Percentiles rank a stretch among this genome's conserved stretches.
Conservation (phyloP, 2,888 invertebrate species). For the Diloba caeruleocephala region DNA sequence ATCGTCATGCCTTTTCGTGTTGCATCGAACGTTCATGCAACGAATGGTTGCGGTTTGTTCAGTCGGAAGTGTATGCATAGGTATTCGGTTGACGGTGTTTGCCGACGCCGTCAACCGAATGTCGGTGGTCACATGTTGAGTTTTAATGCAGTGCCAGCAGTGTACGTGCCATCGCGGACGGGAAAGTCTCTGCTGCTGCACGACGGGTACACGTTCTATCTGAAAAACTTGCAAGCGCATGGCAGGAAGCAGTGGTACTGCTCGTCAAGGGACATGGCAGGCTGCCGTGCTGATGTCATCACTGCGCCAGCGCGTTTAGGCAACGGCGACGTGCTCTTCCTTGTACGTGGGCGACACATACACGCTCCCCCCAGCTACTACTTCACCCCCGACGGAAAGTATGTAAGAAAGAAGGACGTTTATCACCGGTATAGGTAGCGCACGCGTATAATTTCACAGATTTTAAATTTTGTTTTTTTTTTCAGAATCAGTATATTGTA, state of each 20-base stretch:
- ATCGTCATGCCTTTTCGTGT: constrained; percentile 31
- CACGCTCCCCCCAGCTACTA: constrained; percentile 84
- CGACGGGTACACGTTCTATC: constrained; percentile 84
- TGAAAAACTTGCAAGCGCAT: constrained; percentile 85
- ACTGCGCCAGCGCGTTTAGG: constrained; percentile 76
- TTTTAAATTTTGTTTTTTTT: constrained; percentile 32
- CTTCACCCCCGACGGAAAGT: constrained; percentile 85
- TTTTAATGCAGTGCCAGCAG: constrained; percentile 78
- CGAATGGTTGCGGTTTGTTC: constrained; percentile 33
- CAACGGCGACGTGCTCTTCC: constrained; percentile 80
- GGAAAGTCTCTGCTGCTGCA: constrained; percentile 84
- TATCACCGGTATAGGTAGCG: constrained; percentile 85
- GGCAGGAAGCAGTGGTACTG: constrained; percentile 87
- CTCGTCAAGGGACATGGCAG: constrained; percentile 85
- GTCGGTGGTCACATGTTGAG: constrained; percentile 54
- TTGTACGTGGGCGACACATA: constrained; percentile 83
- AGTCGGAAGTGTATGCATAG: constrained; percentile 42
- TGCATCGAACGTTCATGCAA: constrained; percentile 24
- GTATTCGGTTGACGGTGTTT: constrained; percentile 45
- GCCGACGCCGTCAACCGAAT: constrained; percentile 51
- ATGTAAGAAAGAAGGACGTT: constrained; percentile 83
- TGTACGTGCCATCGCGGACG: constrained; percentile 86
- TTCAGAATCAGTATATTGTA: constrained; percentile 24
- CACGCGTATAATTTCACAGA: constrained; percentile 24
- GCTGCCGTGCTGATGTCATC: constrained; percentile 85